These are phyloP conservation scores for Microtus oregoni DNA, from an alignment of 2,113 vertebrate genomes.

Conservation along the genomic window DNA sequence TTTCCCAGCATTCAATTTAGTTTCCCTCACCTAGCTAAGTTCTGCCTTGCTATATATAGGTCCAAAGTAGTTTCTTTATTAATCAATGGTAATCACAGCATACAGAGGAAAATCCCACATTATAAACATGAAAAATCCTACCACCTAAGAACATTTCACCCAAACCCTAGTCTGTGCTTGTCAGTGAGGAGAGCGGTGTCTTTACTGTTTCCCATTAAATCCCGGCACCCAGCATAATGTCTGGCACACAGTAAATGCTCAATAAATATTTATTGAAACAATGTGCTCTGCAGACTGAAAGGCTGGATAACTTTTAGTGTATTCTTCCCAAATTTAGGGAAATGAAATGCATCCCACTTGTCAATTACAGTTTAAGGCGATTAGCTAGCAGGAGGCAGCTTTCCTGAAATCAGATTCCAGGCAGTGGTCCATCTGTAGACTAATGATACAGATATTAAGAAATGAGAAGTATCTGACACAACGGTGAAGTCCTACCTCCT, in stretches of 20 bases:
- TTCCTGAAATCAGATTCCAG: slow-evolving; percentile 73
- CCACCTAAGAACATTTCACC: not conserved
- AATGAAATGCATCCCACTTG: slow-evolving; percentile 68
- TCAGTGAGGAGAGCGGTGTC: not conserved
- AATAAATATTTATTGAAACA: slow-evolving; percentile 70
- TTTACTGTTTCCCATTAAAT: slow-evolving; percentile 38
- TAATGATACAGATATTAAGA: slow-evolving; percentile 75
- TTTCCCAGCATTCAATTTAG: too few relatives aligned
- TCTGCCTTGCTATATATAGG: too few relatives aligned
- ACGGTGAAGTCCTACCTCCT: slow-evolving; percentile 53
- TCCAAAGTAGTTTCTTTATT: too few relatives aligned
- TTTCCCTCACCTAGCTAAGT: too few relatives aligned
- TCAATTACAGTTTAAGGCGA: slow-evolving; percentile 75
- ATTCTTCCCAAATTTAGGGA: slow-evolving; percentile 38
- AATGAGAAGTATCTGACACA: slow-evolving; percentile 59
- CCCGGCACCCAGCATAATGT: not conserved
- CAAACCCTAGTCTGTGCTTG: not conserved
- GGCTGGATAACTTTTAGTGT: slow-evolving; percentile 17
- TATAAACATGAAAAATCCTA: not conserved
- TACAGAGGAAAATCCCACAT: too few relatives aligned
- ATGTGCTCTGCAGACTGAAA: slow-evolving; percentile 42
- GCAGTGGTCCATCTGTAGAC: slow-evolving; percentile 70
- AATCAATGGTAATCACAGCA: too few relatives aligned
- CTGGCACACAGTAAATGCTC: slow-evolving; percentile 56
- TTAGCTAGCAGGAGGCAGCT: slow-evolving; percentile 70